Evolutionary conservation across 2,113 vertebrate genomes (phyloP).

Genomic region (Phocoena phocoena): DNA sequence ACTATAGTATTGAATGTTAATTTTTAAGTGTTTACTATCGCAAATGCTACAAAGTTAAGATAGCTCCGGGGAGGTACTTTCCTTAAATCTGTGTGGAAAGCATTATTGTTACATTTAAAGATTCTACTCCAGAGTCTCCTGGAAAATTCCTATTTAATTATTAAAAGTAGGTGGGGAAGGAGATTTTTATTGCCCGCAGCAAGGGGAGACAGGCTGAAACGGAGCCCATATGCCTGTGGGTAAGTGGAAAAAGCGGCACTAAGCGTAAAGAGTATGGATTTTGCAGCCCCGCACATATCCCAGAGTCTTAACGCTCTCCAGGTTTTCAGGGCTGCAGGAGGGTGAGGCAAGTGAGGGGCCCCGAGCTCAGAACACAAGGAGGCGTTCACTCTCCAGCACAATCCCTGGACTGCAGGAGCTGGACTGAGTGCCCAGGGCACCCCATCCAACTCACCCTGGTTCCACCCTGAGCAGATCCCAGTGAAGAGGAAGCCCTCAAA

Average conservation of each 20-base stretch:
- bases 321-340: background rate
- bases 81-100: background rate
- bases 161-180: background rate
- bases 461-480: background rate
- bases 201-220: background rate
- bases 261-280: rapidly evolving
- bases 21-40: background rate
- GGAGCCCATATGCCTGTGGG: too few relatives aligned
- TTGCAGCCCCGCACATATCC: background rate
- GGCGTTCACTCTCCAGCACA: rapidly evolving
- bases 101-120: too few relatives aligned
- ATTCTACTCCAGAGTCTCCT: background rate
- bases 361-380: background rate
- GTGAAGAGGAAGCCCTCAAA: background rate
- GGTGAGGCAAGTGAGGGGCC: too few relatives aligned
- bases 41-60: background rate
- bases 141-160: background rate
- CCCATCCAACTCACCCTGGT: background rate
- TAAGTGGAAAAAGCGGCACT: background rate
- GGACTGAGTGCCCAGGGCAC: too few relatives aligned
- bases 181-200: too few relatives aligned
- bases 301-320: rapidly evolving
- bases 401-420: background rate
- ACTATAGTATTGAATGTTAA: background rate
- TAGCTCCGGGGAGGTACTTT: rapidly evolving